Base-by-base conservation (phyloP, 2,113 vertebrate genomes). In the Plecturocebus donacophilus region DNA sequence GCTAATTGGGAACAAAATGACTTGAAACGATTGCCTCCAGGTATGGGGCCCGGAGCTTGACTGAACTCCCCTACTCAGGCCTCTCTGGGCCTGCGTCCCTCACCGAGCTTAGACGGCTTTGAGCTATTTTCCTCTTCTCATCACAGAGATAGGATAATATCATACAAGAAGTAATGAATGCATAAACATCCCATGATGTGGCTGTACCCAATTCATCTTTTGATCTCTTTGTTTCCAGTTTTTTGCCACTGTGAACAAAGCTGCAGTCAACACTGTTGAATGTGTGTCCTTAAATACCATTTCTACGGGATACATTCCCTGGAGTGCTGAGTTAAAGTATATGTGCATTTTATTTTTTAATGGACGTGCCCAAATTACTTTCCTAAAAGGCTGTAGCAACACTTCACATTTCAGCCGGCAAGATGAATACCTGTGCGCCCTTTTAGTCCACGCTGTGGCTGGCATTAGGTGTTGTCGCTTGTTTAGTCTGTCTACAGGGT, bases 361-460 rank as follows among this genome's bases (percentile, higher is more conserved):
- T 38, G 27, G n/a, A 30, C 16, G 21, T 64, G 56, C 38, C 54
- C 47, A 80, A 68, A 70, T 83, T 12, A 25, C 79, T 95, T 80
- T 83, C 54, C 54, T 70, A 49, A 90, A 84, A 66, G 7, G 21
- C 11, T 52, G 3, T 16, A 25, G n/a, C 14, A 47, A 14, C 45
- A 56, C 38, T 17, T 61, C 42, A 38, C 38, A 14, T 61, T 87
- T 87, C 38, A 58, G 42, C 17, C 3, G 38, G 16, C 17, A 30
- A 4, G 1, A 13, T 14, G n/a, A 40, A 40, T 30, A 45, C 79
- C 17, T 0, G 14, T 42, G 12, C 12, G 5, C 9, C 27, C 8
- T 20, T 5, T 23, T 52, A 80, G 32, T 70, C 70, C n/a, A 27
- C 16, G 3, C 42, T 14, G 47, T 25, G 16, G 40, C 9, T 4